Evolutionary conservation across 2,113 vertebrate genomes (phyloP), one percentile per base, ranked within the genome.

Genomic region (Ciconia maguari): DNA sequence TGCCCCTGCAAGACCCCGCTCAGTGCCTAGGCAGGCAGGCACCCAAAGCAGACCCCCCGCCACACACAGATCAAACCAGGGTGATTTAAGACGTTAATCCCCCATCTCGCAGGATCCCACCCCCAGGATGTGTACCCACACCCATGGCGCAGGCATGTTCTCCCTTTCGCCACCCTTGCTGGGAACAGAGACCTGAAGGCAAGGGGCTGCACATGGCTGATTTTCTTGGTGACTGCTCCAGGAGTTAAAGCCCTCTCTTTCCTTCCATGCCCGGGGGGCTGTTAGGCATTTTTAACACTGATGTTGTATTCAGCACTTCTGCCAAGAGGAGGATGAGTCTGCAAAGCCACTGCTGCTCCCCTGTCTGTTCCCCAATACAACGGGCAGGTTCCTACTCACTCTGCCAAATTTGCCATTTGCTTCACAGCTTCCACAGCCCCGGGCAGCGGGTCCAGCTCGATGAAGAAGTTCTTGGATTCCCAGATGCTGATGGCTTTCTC

Each of bases 401-500:
- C 98, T 68, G 99, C 98, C 96, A 99, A 98, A 82, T 94, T 97
- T 86, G 98, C 98, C 99, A 99, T 99, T 97, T 99, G 98, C 93
- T 99, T 99, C 94, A 99, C 97, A 2, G 99, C 99, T 96, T 99
- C 99, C 96, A 99, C 98, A 7, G 99, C 99, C 34, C 99, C 99
- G 0, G 99, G 99, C 30, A 99, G 97, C 0, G 99, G 99, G 10
- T 99, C 99, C 49, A 99, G 98, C 46, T 99, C 99, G 0, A 98
- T 96, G 97, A 99, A 99, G 97, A 99, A 99, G 91, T 99, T 98
- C 97, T 99, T 98, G 11, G 99, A 99, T 95, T 99, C 98, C 99
- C 99, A 99, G 94, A 99, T 99, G 97, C 99, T 99, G 70, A 98
- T 99, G 81, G 99, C 99, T 97, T 99, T 99, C 72, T 99, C 98